Base-by-base conservation (phyloP, 2,797 vertebrate species). In the Anguilla pacifica region DNA sequence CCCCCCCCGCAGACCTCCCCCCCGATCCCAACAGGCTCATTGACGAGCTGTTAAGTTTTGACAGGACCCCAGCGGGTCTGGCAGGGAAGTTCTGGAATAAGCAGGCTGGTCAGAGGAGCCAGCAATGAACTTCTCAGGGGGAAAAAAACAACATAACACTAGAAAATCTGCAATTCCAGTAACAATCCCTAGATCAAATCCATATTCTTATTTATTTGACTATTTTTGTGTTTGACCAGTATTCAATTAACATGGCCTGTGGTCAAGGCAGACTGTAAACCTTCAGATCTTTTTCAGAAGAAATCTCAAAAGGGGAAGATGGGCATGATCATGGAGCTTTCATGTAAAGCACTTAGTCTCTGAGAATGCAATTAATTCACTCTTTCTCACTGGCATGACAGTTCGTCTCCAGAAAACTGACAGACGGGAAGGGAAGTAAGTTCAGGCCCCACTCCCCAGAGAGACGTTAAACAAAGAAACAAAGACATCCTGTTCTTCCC, bases 381-480 rank as follows among this genome's bases (percentile, higher is more conserved):
- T 55, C 88, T 72, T 39, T 28, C 74, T 85, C 55, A 53, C 59
- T 25, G 35, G 43, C 35, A 49, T n/a, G 46, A 81, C 35, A 84
- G 57, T 86, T 35, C 43, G 46, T 46, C 84, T 86, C 46, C 25
- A 82, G 55, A 77, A 49, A 9, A 82, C 31, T 5, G n/a, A 88
- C 55, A 74, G 39, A 85, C 31, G 51, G 64, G 86, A 57, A 31
- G 88, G 88, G 89, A 89, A 81, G 85, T 31, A 89, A 51, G 87
- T 84, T 90, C 84, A 91, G 86, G 87, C 86, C 90, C 9, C 89
- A 61, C 83, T 94, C 94, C 92, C 93, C 57, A 43, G 92, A 94
- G 92, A 91, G 89, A 84, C 89, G 90, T 95, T 91, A 93, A n/a
- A 90, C 55, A 61, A 70, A 89, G 87, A 91, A 91, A 94, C 92